Percentiles rank a stretch among this genome's conserved stretches.
These are phyloP conservation scores for Linepithema humile DNA, from an alignment of 1,140 invertebrate species.

Conservation along the genomic window DNA sequence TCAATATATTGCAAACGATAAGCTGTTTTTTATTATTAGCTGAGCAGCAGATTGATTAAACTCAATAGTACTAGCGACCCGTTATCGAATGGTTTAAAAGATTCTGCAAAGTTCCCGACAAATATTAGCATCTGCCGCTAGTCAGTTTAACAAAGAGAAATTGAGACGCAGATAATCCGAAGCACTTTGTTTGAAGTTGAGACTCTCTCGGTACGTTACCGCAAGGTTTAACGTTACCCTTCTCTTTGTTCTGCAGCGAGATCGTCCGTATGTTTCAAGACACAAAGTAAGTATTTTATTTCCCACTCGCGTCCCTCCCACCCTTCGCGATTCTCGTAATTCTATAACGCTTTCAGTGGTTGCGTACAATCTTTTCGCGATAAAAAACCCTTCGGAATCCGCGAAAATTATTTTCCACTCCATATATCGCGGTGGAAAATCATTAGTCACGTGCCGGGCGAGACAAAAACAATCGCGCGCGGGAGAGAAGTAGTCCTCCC, in stretches of 20 bases:
- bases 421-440: neutral
- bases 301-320: no score
- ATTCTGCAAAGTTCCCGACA: neutral
- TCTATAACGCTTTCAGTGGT: neutral
- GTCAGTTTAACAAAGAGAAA: slow-evolving; percentile 15
- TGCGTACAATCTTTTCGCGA: neutral
- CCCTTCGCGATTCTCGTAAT: no score
- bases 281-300: no score
- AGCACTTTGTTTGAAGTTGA: slow-evolving; percentile 24
- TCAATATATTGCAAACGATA: neutral
- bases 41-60: neutral
- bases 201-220: neutral
- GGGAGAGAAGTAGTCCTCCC: neutral
- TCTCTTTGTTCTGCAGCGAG: neutral
- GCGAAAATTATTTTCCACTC: slow-evolving; percentile 13
- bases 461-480: slow-evolving; percentile 13
- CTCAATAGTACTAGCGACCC: neutral
- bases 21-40: neutral
- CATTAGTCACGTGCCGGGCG: slow-evolving; percentile 18
- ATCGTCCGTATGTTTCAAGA: neutral
- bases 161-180: neutral
- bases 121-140: slow-evolving; percentile 16
- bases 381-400: neutral
- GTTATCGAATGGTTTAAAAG: neutral
- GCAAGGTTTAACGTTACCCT: neutral